Evolutionary conservation across 2,888 invertebrate species (phyloP).

Genomic region (Andrena praecox): DNA sequence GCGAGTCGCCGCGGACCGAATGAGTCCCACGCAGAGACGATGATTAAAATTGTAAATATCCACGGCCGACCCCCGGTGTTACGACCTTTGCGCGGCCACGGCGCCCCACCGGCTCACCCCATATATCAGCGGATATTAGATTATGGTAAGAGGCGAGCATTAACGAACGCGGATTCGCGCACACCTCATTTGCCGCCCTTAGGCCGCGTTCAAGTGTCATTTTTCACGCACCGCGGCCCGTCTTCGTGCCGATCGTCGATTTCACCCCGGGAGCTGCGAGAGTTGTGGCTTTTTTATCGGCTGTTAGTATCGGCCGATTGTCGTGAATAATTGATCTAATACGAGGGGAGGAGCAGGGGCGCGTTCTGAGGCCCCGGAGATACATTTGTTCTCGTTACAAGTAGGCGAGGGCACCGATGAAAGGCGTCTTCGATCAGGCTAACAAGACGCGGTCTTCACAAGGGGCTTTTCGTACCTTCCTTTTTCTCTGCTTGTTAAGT

Average conservation of each 20-base stretch:
- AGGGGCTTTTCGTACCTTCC: not conserved
- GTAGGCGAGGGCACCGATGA: constrained; percentile 42
- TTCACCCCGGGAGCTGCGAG: constrained; percentile 68
- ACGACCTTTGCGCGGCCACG: constrained; percentile 78
- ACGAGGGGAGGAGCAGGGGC: constrained; percentile 14
- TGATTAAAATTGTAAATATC: constrained; percentile 82
- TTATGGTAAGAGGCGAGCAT: constrained; percentile 79
- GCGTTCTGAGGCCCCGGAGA: not conserved
- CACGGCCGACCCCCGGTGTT: constrained; percentile 79
- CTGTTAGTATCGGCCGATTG: constrained; percentile 38
- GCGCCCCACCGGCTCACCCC: constrained; percentile 79
- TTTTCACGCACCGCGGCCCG: constrained; percentile 68
- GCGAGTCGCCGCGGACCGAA: constrained; percentile 51
- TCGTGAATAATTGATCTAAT: constrained; percentile 56
- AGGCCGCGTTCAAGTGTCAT: constrained; percentile 63
- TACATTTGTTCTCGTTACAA: constrained; percentile 48
- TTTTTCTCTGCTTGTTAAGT: not conserved
- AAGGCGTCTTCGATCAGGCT: constrained; percentile 32
- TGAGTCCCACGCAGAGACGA: constrained; percentile 78
- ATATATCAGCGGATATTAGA: constrained; percentile 82
- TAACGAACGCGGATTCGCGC: constrained; percentile 69
- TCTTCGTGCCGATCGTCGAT: constrained; percentile 58
- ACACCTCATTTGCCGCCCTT: constrained; percentile 56
- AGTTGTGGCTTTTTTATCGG: constrained; percentile 17
- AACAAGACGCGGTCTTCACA: constrained; percentile 11